A percentile compares a stretch with the other conserved stretches of the same genome.
phyloP scores from a whole-genome alignment of 2,888 invertebrate genomes.

The Heteromurus nitidus region DNA sequence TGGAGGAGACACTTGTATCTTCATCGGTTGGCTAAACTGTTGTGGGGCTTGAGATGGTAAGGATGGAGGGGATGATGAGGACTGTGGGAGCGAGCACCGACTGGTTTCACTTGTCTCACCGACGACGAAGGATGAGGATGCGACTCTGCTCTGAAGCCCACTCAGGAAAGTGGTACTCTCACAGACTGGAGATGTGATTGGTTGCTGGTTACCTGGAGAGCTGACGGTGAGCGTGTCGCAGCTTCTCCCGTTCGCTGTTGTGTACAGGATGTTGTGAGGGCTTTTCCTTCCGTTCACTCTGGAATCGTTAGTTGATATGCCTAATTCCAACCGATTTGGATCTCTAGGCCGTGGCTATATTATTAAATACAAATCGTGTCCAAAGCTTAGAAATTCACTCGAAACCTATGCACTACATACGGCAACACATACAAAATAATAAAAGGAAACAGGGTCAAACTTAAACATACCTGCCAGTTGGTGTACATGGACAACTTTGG shows the following conservation, averaged over 20 bases:
- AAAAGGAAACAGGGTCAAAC: too few relatives aligned
- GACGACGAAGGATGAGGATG: neutral
- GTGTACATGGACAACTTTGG: slow-evolving; percentile 97
- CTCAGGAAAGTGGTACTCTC: slow-evolving; percentile 38
- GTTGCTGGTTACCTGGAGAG: slow-evolving; percentile 68
- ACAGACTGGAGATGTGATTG: slow-evolving; percentile 66
- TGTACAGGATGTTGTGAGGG: slow-evolving; percentile 64
- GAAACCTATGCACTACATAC: too few relatives aligned
- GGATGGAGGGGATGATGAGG: neutral
- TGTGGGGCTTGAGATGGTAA: neutral
- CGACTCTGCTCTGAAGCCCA: slow-evolving; percentile 9
- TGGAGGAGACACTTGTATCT: slow-evolving; percentile 33
- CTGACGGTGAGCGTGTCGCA: slow-evolving; percentile 71
- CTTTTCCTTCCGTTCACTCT: slow-evolving; percentile 71
- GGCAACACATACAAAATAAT: too few relatives aligned
- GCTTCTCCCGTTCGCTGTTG: slow-evolving; percentile 63
- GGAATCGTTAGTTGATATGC: slow-evolving; percentile 70
- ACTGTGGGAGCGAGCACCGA: neutral
- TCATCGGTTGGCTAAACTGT: slow-evolving; percentile 23
- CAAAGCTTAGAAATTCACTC: too few relatives aligned
- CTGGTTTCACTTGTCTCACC: slow-evolving; percentile 1
- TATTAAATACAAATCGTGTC: too few relatives aligned
- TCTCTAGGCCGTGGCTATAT: slow-evolving; percentile 71
- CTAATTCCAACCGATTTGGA: slow-evolving; percentile 67
- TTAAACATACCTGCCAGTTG: slow-evolving; percentile 81